Conservation (phyloP, 2,113 vertebrate genomes). For the Telmatochromis brichardi region DNA sequence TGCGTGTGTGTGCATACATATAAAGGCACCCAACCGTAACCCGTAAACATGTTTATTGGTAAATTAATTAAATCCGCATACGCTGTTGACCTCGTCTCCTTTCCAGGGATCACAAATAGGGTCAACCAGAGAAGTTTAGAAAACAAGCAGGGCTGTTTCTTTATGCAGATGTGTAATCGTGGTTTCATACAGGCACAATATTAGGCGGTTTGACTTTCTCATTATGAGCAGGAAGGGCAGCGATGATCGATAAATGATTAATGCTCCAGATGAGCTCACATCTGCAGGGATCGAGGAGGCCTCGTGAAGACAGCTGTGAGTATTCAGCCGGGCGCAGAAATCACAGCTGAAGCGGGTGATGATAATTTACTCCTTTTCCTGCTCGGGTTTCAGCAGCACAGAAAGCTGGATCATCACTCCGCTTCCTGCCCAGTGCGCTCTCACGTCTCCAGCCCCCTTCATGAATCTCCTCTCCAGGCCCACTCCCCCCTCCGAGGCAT, state of each 20-base stretch:
- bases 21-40: constrained; percentile 7
- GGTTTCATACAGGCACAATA: constrained; percentile 23
- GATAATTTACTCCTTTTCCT: background rate
- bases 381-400: background rate
- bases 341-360: background rate
- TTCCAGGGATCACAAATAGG: background rate
- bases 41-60: constrained; percentile 43
- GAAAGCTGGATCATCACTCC: background rate
- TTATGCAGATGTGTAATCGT: constrained; percentile 16
- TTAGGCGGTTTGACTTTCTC: constrained; percentile 54
- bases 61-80: constrained; percentile 44
- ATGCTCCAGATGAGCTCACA: constrained; percentile 36
- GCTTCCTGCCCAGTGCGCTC: background rate
- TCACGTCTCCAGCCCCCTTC: background rate
- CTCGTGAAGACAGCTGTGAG: background rate
- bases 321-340: background rate
- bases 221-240: constrained; percentile 58
- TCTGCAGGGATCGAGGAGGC: constrained; percentile 4
- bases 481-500: constrained; percentile 45
- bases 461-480: background rate
- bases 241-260: constrained; percentile 54
- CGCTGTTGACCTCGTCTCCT: background rate
- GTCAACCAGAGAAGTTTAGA: background rate
- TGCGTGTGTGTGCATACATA: background rate
- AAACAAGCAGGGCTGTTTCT: background rate